Evolutionary conservation across 2,113 vertebrate species (phyloP), one percentile per base, ranked within the genome.

Genomic region (Rana temporaria): DNA sequence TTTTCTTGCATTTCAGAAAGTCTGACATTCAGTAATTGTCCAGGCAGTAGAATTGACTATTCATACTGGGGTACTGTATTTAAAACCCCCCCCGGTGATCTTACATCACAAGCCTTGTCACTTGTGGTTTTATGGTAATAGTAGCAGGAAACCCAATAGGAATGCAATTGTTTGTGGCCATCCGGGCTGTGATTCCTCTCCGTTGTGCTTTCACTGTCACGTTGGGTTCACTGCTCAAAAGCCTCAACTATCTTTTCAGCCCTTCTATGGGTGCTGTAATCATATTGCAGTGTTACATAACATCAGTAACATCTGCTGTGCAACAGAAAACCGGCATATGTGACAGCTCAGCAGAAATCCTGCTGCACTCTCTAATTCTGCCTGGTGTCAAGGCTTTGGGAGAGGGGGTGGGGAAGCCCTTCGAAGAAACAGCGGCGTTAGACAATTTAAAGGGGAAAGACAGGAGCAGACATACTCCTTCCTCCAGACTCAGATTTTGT

Each of bases 201-300:
- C n/a, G 9, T 8, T 12, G 19, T 9, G 1, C 17, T 57, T 3
- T 78, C 8, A n/a, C 64, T 59, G 38, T 69, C 34, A 30, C 26
- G 2, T 5, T 38, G 34, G 34, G 34, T 5, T 38, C n/a, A 18
- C 26, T 78, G 48, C 63, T 67, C 15, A 48, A 64, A 64, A 77
- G 24, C 60, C 38, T 66, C 48, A 4, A 15, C 3, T 66, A n/a
- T 78, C 48, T 34, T 78, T 78, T 24, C 76, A 34, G 63, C 48
- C 26, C 26, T 3, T 1, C 26, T 30, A 2, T 30, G 32, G 55
- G 18, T 20, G 53, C n/a, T 70, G 32, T 70, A 57, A 69, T 79
- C 78, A 60, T 59, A 74, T 76, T 60, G 56, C 32, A 12, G 42
- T n/a, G 32, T 81, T 81, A 71, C 56, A 81, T 81, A 81, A 81